Evolutionary conservation across 2,888 invertebrate genomes (phyloP).

Genomic region (Mesoligia furuncula): DNA sequence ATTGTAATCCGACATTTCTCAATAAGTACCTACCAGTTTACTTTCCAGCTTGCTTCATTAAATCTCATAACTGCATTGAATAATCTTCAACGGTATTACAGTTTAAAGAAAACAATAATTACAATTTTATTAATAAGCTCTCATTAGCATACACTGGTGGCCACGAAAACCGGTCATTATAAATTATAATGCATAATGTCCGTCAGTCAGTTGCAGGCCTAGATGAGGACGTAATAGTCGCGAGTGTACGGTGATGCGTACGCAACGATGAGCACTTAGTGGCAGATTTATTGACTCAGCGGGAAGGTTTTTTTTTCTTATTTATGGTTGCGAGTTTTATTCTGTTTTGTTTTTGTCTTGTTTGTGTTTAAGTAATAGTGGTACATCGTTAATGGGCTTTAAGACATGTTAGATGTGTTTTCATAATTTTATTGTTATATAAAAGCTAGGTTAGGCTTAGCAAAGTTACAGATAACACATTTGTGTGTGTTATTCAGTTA

Average conservation of each 20-base stretch:
- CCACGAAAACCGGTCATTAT: slow-evolving; percentile 46
- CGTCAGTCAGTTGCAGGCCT: slow-evolving; percentile 38
- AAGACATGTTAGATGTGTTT: not conserved
- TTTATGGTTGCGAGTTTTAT: slow-evolving; percentile 3
- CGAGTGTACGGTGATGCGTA: slow-evolving; percentile 36
- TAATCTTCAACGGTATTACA: slow-evolving; percentile 62
- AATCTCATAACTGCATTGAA: slow-evolving; percentile 65
- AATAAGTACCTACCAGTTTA: slow-evolving; percentile 52
- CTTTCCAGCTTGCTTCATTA: slow-evolving; percentile 65
- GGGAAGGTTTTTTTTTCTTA: slow-evolving; percentile 12
- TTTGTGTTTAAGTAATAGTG: not conserved
- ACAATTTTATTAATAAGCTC: slow-evolving; percentile 58
- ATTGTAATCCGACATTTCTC: slow-evolving; percentile 58
- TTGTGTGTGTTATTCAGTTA: not conserved
- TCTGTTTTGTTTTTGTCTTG: slow-evolving; percentile 3
- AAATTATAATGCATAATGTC: slow-evolving; percentile 55
- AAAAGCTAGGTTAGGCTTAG: too few relatives aligned
- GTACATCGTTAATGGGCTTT: not conserved
- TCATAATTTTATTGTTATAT: not conserved
- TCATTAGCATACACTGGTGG: slow-evolving; percentile 56
- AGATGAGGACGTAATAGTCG: slow-evolving; percentile 43
- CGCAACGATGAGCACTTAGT: slow-evolving; percentile 56
- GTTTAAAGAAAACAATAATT: slow-evolving; percentile 55
- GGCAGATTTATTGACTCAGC: slow-evolving; percentile 49
- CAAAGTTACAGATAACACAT: not conserved